A percentile compares a stretch with the other conserved stretches of the same genome.
Evolutionary conservation across 1,140 invertebrate species (phyloP).

Genomic region (Drosophila nigrodunni): DNA sequence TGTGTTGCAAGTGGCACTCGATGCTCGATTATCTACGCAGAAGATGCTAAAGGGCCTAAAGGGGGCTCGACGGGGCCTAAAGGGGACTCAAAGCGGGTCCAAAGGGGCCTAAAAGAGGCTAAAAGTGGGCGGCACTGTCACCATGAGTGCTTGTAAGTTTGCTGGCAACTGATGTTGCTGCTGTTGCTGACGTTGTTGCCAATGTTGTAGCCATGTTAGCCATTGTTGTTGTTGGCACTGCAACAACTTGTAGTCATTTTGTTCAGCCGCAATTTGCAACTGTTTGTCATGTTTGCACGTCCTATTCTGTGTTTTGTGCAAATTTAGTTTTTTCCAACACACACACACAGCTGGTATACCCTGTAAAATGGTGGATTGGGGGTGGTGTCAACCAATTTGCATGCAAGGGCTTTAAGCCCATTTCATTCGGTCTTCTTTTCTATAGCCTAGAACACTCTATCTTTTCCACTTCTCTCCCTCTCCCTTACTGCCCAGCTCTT

Average conservation of each 20-base stretch:
- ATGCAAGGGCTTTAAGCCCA: conserved; percentile 33
- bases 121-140: neutral
- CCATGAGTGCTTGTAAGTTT: conserved; percentile 19
- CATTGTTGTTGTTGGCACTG: conserved; percentile 19
- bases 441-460: neutral
- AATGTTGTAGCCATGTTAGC: neutral
- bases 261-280: conserved; percentile 74
- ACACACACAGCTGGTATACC: no score
- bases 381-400: conserved; percentile 38
- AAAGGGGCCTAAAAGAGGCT: no score
- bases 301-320: conserved; percentile 78
- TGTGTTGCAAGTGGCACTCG: conserved; percentile 55
- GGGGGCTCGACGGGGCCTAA: no score
- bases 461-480: neutral
- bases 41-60: conserved; percentile 35
- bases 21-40: conserved; percentile 70
- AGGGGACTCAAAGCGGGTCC: no score
- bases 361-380: no score
- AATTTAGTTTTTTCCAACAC: conserved; percentile 52
- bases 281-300: conserved; percentile 79
- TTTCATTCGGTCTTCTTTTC: conserved; percentile 28
- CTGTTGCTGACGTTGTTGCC: neutral
- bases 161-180: conserved; percentile 3
- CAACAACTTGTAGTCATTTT: conserved; percentile 44
- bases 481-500: neutral